These are phyloP conservation scores for Channa argus DNA, from an alignment of 2,113 vertebrate genomes.

Conservation along the genomic window DNA sequence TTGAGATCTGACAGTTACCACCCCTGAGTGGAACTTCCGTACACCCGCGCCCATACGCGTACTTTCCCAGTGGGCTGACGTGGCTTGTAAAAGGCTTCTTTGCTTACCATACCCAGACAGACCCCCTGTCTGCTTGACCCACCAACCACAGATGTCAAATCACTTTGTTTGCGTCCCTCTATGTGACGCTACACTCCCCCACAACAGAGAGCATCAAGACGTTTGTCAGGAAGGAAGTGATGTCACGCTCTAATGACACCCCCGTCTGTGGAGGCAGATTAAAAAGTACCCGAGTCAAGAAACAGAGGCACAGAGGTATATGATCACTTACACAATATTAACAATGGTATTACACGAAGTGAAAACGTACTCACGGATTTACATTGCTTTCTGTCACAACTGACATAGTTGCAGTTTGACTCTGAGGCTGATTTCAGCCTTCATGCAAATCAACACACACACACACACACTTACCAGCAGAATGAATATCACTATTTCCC, in stretches of 20 bases:
- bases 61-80: slow-evolving; percentile 75
- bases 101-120: not conserved
- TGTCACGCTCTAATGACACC: not conserved
- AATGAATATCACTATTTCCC: slow-evolving; percentile 43
- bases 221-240: slow-evolving; percentile 68
- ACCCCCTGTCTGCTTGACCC: slow-evolving; percentile 35
- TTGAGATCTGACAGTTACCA: slow-evolving; percentile 4
- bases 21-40: slow-evolving; percentile 68
- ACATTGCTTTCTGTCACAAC: not conserved
- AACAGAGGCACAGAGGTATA: not conserved
- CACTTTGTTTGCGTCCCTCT: not conserved
- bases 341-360: not conserved
- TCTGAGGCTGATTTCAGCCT: slow-evolving; percentile 16
- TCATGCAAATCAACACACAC: slow-evolving; percentile 41
- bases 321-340: not conserved
- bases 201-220: not conserved
- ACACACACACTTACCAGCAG: slow-evolving; percentile 60
- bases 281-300: not conserved
- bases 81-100: not conserved
- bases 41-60: slow-evolving; percentile 21
- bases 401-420: slow-evolving; percentile 32
- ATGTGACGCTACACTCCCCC: not conserved
- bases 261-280: not conserved
- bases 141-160: slow-evolving; percentile 1
- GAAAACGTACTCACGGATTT: slow-evolving; percentile 1